Base-by-base conservation (phyloP, 2,888 invertebrate species). In the Leptopilina syphax region DNA sequence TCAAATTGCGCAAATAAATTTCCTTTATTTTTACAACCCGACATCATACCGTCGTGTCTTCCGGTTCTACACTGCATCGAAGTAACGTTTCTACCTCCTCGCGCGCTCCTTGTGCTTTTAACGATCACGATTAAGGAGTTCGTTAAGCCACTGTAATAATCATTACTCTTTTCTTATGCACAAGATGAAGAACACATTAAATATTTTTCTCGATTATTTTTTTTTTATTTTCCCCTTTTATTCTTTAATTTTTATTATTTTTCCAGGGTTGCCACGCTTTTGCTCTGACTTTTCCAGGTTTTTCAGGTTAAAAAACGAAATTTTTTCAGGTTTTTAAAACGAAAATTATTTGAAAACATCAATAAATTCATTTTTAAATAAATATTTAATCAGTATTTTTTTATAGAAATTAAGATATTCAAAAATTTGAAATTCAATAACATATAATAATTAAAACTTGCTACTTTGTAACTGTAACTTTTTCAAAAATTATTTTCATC, bases 1-100 rank as follows among this genome's bases (percentile, higher is more conserved):
- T 91, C 90, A 89, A 91, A 91, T 91, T 91, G 88, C 91, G 86
- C 89, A 86, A 89, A 91, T 91, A 91, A 91, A 91, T 91, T 91
- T 88, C 86, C 89, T 91, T 91, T 89, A 90, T 91, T 91, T 91
- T 91, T 90, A 89, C 84, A 81, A 78, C 77, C 65, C 81, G 78
- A 73, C 77, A 73, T 73, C 77, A 77, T 73, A 57, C 57, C 65
- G 81, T 73, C 76, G 78, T 80, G 57, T 77, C 67, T 77, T 78
- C 73, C 77, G 79, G 70, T 73, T 77, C 82, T 81, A 44, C 34
- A 34, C 63, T 77, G 79, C 82, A 80, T 81, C 82, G 82, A 79
- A 34, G 76, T 77, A 79, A 81, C 79, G 80, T 77, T 80, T 78
- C 78, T 70, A 77, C 76, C 79, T 83, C 80, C 83, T 80, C 77